Percentiles rank a stretch among this genome's conserved stretches.
Conservation (phyloP, 2,888 invertebrate species). For the Horisme vitalbata region DNA sequence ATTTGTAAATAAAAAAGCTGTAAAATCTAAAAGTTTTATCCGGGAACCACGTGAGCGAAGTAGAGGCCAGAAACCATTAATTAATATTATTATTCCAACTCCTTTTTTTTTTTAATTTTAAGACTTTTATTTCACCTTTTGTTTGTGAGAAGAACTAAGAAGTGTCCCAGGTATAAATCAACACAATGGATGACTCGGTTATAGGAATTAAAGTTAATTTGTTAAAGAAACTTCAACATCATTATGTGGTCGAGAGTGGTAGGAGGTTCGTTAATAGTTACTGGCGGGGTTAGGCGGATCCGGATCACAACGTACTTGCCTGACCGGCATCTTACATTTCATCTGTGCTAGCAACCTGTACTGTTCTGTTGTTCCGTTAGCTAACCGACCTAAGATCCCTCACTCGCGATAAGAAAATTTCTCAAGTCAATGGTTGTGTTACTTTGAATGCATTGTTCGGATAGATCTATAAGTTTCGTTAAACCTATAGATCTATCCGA, state of each 20-base stretch:
- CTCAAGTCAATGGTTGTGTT: conserved; percentile 9
- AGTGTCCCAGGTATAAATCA: not conserved
- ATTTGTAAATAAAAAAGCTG: no score
- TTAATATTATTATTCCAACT: no score
- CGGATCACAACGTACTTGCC: conserved; percentile 8
- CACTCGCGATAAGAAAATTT: conserved; percentile 23
- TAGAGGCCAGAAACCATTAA: no score
- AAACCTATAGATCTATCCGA: no score
- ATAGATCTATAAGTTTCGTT: conserved; percentile 2
- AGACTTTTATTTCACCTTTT: no score
- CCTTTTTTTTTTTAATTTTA: no score
- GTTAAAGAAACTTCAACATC: conserved; percentile 33
- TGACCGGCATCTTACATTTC: conserved; percentile 8
- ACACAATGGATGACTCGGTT: conserved; percentile 4
- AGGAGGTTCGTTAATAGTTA: no score
- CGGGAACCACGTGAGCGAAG: no score
- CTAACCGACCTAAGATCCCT: conserved; percentile 21
- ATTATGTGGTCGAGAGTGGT: no score
- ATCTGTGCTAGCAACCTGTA: conserved; percentile 20
- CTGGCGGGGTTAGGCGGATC: no score
- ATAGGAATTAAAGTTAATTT: conserved; percentile 45
- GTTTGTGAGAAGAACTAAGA: no score
- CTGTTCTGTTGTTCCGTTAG: conserved; percentile 27
- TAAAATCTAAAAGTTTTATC: no score
- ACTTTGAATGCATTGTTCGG: conserved; percentile 20